Evolutionary conservation across 1,140 invertebrate species (phyloP), one percentile per base, ranked within the genome.

Genomic region (Panagrolaimus sp.): DNA sequence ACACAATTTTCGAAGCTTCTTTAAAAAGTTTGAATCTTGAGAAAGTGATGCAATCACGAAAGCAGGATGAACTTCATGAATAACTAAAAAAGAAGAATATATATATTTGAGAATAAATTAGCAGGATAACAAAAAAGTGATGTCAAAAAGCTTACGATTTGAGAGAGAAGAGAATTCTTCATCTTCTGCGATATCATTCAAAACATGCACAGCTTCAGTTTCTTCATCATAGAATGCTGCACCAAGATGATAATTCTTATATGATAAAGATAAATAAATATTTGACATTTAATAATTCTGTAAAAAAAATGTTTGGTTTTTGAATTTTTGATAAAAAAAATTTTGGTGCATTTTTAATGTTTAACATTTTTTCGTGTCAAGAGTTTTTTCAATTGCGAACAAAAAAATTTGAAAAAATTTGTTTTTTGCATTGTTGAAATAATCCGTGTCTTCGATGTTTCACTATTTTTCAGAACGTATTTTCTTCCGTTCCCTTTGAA

Each of bases 151-250:
- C 68, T 67, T 55, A 70, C 68, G n/a, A 38, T 46, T 26, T 6
- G 17, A 32, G 15, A 70, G 15, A 14, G 62, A 43, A 55, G 15
- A 43, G 28, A 67, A 70, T 8, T 67, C 55, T 15, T 46, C 45
- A 43, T 47, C 68, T 10, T 70, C 68, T 12, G 43, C n/a, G n/a
- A 44, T 67, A 32, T 70, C 68, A 26, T 28, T 24, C 15, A 70
- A 12, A 17, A 70, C 46, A 24, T 70, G 45, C n/a, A 70, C 17
- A 48, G 17, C 21, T 14, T 48, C 21, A 10, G 21, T 17, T 5
- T 24, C 12, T 55, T 70, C 68, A 21, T 70, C 68, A 26, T 70
- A 70, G 17, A 66, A 70, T 21, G 68, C 68, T 28, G 68, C 68
- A 15, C 43, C 68, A 17, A 70, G 45, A 10, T 48, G 38, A n/a